Conservation (phyloP, 2,113 vertebrate genomes). For the Sylvicapra grimmia region DNA sequence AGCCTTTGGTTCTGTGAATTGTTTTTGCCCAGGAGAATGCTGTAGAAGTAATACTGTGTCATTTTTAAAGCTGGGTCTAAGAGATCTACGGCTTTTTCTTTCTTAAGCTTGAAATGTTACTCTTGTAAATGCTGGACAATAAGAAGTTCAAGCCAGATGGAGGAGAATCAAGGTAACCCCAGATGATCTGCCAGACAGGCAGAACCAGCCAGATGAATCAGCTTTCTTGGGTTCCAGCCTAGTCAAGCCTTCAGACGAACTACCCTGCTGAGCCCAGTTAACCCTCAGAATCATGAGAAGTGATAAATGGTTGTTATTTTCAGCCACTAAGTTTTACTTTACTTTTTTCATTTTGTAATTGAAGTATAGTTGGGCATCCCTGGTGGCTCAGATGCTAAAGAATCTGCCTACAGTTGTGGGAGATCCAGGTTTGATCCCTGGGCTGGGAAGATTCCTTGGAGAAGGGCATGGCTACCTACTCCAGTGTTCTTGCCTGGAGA, state of each 20-base stretch:
- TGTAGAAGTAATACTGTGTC: neutral
- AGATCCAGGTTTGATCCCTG: neutral
- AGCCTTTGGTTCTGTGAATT: neutral
- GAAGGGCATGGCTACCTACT: neutral
- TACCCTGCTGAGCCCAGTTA: neutral
- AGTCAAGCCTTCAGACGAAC: neutral
- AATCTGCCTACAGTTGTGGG: neutral
- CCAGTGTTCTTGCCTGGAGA: neutral
- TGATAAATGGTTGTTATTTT: neutral
- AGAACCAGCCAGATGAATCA: neutral
- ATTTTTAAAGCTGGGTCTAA: neutral
- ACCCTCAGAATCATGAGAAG: neutral
- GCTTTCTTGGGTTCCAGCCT: neutral
- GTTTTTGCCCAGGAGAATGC: neutral
- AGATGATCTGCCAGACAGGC: neutral
- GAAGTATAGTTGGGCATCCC: neutral
- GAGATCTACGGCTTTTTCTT: neutral
- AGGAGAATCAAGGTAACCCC: neutral
- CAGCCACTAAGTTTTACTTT: neutral
- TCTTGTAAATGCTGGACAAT: neutral
- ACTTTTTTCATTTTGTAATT: neutral
- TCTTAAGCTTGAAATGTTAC: neutral
- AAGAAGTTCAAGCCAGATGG: neutral
- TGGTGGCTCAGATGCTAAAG: neutral
- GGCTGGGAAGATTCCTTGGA: rapidly evolving